Evolutionary conservation across 2,113 vertebrate genomes (phyloP), one percentile per base, ranked within the genome.

Genomic region (Festucalex cinctus): DNA sequence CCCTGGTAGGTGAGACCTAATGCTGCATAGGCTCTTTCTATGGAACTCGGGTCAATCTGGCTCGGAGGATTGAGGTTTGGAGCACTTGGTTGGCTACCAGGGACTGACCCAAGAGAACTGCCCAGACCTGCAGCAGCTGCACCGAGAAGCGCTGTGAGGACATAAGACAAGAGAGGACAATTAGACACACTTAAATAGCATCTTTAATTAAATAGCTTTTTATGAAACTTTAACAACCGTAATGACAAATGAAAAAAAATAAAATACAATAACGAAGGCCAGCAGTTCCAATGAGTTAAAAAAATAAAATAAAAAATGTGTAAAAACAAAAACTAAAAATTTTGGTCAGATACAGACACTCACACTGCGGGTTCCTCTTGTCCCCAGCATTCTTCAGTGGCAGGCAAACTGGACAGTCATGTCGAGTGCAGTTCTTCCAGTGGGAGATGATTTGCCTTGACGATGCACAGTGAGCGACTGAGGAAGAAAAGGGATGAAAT

Each of bases 371-470:
- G 85, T 96, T 97, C 92, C 96, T 94, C 93, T 98, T 99, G 93
- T 99, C 97, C 37, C 97, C 97, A 26, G 96, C 96, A 60, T 99
- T 98, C 93, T 98, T 99, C 69, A 99, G 93, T 2, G 97, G 97
- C 74, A 98, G 92, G 88, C 97, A 99, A 24, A 99, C 97, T 77
- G 97, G 97, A 89, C 97, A 99, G 81, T 99, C 96, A 4, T 98
- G 97, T 37, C 97, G 91, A 0, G 96, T 99, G 88, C 96, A 98
- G 78, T 98, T 99, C 91, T 99, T 99, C 97, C 97, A 99, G 85
- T 99, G 97, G 3, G 97, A 99, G 92, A 99, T 99, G 90, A 99
- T 99, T 92, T 99, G 97, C 90, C 97, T 92, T 65, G 97, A 99
- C 86, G 97, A 99, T 7, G 97, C 97, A 51, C 97, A 99, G 78